Conservation (phyloP, 2,797 vertebrate species). For the Arnoldichthys spilopterus region DNA sequence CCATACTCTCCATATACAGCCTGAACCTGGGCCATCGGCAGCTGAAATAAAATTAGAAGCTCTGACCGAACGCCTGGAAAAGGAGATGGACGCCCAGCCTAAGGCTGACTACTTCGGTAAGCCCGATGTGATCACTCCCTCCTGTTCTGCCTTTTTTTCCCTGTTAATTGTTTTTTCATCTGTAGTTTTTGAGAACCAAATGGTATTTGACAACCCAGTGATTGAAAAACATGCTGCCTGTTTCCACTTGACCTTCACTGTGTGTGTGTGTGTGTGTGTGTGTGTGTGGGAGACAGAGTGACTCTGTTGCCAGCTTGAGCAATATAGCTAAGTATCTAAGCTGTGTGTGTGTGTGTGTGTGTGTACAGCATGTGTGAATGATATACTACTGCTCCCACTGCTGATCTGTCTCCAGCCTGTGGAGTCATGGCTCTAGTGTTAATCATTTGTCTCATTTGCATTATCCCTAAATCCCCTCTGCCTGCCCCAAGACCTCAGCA, state of each 20-base stretch:
- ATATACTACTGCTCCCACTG: constrained; percentile 40
- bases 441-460: not conserved
- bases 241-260: constrained; percentile 52
- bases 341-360: constrained; percentile 32
- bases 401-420: constrained; percentile 34
- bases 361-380: constrained; percentile 26
- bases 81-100: constrained; percentile 91
- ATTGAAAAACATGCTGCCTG: constrained; percentile 52
- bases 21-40: constrained; percentile 79
- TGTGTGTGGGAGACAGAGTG: constrained; percentile 33
- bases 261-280: constrained; percentile 46
- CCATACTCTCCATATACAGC: constrained; percentile 75
- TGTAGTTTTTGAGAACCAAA: constrained; percentile 35
- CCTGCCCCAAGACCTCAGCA: not conserved
- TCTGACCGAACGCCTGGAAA: constrained; percentile 90
- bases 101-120: constrained; percentile 97
- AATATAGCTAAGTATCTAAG: constrained; percentile 33
- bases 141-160: not conserved
- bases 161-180: constrained; percentile 38
- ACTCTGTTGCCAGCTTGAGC: constrained; percentile 30
- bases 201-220: constrained; percentile 47
- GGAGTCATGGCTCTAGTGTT: constrained; percentile 21
- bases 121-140: constrained; percentile 58
- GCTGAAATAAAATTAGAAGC: constrained; percentile 93
- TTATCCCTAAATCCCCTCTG: constrained; percentile 9